A percentile compares a stretch with the other conserved stretches of the same genome.
phyloP scores from a whole-genome alignment of 2,113 vertebrate genomes.

The Lepisosteus oculatus region DNA sequence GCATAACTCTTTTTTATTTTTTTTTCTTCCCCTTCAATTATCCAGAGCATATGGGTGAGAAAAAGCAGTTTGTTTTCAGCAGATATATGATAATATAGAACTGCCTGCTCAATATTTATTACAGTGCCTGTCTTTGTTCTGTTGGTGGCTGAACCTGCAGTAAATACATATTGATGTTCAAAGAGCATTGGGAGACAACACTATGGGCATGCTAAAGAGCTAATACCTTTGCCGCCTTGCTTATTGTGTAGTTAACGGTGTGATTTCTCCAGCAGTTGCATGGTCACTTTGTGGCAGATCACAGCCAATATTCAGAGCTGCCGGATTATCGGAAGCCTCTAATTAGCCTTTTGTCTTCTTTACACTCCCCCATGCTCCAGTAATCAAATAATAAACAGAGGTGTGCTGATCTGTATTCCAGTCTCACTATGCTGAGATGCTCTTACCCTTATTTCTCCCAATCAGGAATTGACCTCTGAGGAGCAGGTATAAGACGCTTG shows the following conservation, averaged over 20 bases:
- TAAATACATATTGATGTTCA: slow-evolving; percentile 4
- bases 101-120: too few species aligned
- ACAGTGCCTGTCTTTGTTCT: neutral
- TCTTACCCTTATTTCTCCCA: too few species aligned
- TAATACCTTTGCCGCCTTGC: neutral
- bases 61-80: too few species aligned
- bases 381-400: too few species aligned
- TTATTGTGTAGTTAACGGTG: neutral
- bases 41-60: too few species aligned
- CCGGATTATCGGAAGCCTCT: neutral
- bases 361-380: neutral
- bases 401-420: too few species aligned
- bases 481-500: too few species aligned
- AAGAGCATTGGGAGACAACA: neutral
- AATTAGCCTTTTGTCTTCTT: neutral
- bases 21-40: too few species aligned
- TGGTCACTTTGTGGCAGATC: neutral
- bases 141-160: neutral
- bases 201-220: neutral
- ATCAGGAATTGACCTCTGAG: too few species aligned
- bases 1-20: too few species aligned
- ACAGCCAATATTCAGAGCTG: neutral
- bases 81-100: too few species aligned
- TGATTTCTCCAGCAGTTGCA: neutral
- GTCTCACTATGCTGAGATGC: too few species aligned